Percentiles rank a stretch among this genome's conserved stretches.
phyloP scores from a whole-genome alignment of 2,797 vertebrate genomes.

The Brotula barbata region DNA sequence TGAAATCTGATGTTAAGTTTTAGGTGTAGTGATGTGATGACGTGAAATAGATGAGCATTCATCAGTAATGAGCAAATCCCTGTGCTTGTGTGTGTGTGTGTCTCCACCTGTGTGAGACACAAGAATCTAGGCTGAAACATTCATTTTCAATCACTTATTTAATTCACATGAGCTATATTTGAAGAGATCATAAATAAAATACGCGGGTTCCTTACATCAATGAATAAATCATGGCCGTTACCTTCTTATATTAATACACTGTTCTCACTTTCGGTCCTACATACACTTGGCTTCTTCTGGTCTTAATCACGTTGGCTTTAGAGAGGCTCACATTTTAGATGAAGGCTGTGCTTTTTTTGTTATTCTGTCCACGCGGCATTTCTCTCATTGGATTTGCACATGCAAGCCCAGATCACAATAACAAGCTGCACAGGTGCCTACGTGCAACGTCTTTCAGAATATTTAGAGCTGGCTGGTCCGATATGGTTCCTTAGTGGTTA shows the following conservation, averaged over 20 bases:
- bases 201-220: slow-evolving; percentile 69
- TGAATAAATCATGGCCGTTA: slow-evolving; percentile 72
- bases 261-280: slow-evolving; percentile 27
- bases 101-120: slow-evolving; percentile 21
- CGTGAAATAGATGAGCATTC: neutral
- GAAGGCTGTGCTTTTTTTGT: slow-evolving; percentile 23
- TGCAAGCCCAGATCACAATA: no score
- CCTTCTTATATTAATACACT: slow-evolving; percentile 53
- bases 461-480: neutral
- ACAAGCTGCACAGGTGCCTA: no score
- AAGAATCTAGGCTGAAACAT: slow-evolving; percentile 60
- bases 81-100: slow-evolving; percentile 15
- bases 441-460: no score
- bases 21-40: neutral
- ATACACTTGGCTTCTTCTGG: slow-evolving; percentile 22
- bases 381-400: slow-evolving; percentile 13
- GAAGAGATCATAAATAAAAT: slow-evolving; percentile 76
- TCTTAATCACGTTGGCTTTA: slow-evolving; percentile 30
- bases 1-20: slow-evolving; percentile 1
- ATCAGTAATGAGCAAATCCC: slow-evolving; percentile 2
- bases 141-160: slow-evolving; percentile 69
- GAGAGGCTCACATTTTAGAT: slow-evolving; percentile 18
- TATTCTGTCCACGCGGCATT: slow-evolving; percentile 25
- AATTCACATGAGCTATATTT: slow-evolving; percentile 74
- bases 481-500: no score